phyloP scores from a whole-genome alignment of 1,140 invertebrate genomes.

The Drosophila lini region DNA sequence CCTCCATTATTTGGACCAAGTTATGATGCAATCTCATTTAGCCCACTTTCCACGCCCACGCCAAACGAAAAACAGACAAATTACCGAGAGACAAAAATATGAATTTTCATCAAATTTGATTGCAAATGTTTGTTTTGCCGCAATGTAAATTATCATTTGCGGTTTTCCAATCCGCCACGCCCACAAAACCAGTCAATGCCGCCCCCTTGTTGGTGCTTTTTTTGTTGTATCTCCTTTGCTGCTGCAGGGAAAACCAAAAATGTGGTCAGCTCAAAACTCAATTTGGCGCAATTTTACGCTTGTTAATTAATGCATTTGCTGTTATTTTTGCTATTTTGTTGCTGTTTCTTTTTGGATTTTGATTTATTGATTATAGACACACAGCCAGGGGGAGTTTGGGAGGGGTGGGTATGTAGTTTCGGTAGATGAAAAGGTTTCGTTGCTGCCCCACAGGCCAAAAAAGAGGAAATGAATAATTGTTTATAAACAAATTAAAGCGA shows the following conservation, averaged over 20 bases:
- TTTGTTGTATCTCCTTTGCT: neutral
- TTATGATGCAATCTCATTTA: conserved; percentile 39
- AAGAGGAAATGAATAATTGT: conserved; percentile 43
- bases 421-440: conserved; percentile 27
- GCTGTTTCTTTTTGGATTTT: conserved; percentile 12
- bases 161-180: conserved; percentile 45
- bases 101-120: conserved; percentile 51
- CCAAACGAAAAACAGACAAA: conserved; percentile 34
- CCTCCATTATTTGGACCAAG: conserved; percentile 30
- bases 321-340: conserved; percentile 14
- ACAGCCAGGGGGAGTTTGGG: neutral
- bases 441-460: conserved; percentile 24
- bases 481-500: conserved; percentile 14
- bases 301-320: conserved; percentile 65
- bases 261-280: conserved; percentile 48
- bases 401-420: neutral
- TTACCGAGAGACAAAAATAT: conserved; percentile 35
- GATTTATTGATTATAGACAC: conserved; percentile 44
- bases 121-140: conserved; percentile 30
- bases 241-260: conserved; percentile 28
- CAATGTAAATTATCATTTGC: conserved; percentile 56
- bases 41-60: conserved; percentile 32
- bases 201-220: neutral
- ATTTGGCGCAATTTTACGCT: conserved; percentile 68
- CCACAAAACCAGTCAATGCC: conserved; percentile 16